These are phyloP conservation scores for Trissolcus basalis DNA, from an alignment of 1,140 invertebrate species.

Conservation along the genomic window DNA sequence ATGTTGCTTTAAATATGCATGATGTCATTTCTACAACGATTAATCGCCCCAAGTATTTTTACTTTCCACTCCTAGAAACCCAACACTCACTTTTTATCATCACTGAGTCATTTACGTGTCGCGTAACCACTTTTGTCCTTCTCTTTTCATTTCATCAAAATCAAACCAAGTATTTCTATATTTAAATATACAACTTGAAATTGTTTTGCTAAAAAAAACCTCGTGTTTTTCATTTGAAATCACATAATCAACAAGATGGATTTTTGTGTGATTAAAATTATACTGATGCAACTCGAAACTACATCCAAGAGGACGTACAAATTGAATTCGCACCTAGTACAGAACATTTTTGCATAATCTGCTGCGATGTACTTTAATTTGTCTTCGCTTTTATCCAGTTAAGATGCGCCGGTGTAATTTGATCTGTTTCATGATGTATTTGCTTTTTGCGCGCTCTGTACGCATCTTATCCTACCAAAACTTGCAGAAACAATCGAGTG, in stretches of 20 bases:
- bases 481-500: too few species aligned
- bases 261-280: background rate
- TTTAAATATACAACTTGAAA: too few species aligned
- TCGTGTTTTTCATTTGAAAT: too few species aligned
- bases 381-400: slow-evolving; percentile 12
- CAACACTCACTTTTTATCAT: too few species aligned
- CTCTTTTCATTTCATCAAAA: too few species aligned
- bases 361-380: slow-evolving; percentile 19
- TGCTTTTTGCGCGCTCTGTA: slow-evolving; percentile 9
- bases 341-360: slow-evolving; percentile 17
- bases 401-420: slow-evolving; percentile 28
- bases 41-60: slow-evolving; percentile 1
- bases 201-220: too few species aligned
- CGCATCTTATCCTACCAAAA: too few species aligned
- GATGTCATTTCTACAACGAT: slow-evolving; percentile 22
- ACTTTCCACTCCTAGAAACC: background rate
- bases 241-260: too few species aligned
- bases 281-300: background rate
- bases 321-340: background rate
- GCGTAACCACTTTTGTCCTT: too few species aligned
- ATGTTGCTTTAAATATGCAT: slow-evolving; percentile 42
- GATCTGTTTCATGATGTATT: slow-evolving; percentile 21
- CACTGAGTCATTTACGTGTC: background rate
- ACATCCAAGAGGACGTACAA: slow-evolving; percentile 6
- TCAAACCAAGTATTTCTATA: too few species aligned